These are phyloP conservation scores for Ormia ochracea DNA, from an alignment of 2,888 invertebrate genomes.

Conservation along the genomic window DNA sequence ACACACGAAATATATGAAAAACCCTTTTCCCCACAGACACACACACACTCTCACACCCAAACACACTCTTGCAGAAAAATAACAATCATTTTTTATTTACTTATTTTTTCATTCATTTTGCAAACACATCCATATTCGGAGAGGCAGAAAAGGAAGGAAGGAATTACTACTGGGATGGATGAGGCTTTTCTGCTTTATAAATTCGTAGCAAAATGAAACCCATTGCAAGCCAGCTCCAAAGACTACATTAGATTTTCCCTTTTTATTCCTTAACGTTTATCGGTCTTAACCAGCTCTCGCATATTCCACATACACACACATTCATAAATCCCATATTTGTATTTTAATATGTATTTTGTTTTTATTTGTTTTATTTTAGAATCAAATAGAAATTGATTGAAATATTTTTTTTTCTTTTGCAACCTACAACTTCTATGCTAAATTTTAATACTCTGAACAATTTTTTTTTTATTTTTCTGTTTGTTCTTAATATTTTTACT, in stretches of 20 bases:
- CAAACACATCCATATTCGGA: slow-evolving; percentile 14
- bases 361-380: slow-evolving; percentile 33
- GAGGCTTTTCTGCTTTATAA: neutral
- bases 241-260: neutral
- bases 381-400: slow-evolving; percentile 57
- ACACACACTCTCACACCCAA: too few species aligned
- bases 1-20: neutral
- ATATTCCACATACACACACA: neutral
- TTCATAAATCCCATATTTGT: slow-evolving; percentile 42
- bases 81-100: slow-evolving; percentile 10
- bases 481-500: neutral
- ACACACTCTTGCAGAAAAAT: neutral
- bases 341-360: slow-evolving; percentile 43
- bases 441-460: slow-evolving; percentile 43
- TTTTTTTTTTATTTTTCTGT: too few species aligned
- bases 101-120: neutral
- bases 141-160: neutral
- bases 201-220: slow-evolving; percentile 9
- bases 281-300: neutral
- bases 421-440: slow-evolving; percentile 10
- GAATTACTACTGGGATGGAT: neutral
- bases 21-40: too few species aligned
- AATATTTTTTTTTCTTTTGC: slow-evolving; percentile 38
- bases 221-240: neutral
- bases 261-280: slow-evolving; percentile 9